Base-by-base conservation (phyloP, 2,888 invertebrate species). In the Tipula lateralis region DNA sequence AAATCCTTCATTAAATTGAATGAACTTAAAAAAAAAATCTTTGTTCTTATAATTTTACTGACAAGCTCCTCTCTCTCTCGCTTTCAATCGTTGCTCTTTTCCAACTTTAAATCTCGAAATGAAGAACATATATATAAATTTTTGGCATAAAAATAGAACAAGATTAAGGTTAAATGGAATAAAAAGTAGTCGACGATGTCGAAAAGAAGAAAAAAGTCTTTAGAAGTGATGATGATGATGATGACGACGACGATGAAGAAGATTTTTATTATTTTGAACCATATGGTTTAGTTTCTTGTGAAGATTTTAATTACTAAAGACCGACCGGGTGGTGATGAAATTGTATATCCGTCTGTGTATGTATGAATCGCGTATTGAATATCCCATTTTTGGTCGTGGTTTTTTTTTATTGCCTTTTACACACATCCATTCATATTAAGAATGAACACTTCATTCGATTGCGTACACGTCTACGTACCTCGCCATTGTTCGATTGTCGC, bases 151-250 rank as follows among this genome's bases (percentile, higher is more conserved):
- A 66, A 66, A 66, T 66, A 66, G 66, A 66, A 66, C 24, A 66
- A 66, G 66, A 66, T 66, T 66, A 66, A 24, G 66, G 66, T 66
- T 66, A 66, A 66, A 66, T 66, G 66, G 66, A 66, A 66, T 66
- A 66, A 66, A 66, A 66, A 66, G 66, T 66, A 66, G 66, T 66
- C 24, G 24, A 66, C 24, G 50, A 50, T 50, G 19, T 39, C 13
- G 12, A 50, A 66, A 24, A 19, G 44, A 44, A 44, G 44, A 66
- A 66, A 66, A 24, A 66, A 66, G 24, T 66, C 66, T 66, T 66
- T 66, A 66, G 66, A 16, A 12, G 16, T 12, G 12, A 12, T 66
- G 66, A 66, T 66, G 66, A 66, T 66, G 66, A 66, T 66, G 66
- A 50, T 24, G 19, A 50, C 24, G 50, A n/a, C 16, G 39, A 39